These are phyloP conservation scores for Bombus fervidus DNA, from an alignment of 1,140 invertebrate species.

Conservation along the genomic window DNA sequence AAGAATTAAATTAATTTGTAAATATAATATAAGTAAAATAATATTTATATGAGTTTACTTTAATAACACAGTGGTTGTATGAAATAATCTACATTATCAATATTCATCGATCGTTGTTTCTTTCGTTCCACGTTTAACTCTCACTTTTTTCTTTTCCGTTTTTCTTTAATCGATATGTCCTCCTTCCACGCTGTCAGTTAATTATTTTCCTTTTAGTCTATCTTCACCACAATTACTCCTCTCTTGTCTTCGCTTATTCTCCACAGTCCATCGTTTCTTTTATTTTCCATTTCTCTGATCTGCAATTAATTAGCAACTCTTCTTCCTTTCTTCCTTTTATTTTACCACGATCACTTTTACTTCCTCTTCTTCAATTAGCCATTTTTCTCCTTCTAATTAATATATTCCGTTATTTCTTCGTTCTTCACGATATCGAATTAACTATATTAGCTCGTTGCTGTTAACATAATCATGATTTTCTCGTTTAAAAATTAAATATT, in stretches of 20 bases:
- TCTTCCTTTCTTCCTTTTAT: neutral
- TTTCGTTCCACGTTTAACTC: neutral
- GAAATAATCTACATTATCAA: neutral
- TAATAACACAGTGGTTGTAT: neutral
- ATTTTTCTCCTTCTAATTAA: neutral
- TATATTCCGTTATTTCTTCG: too few species aligned
- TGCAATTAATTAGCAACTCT: neutral
- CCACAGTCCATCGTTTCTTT: neutral
- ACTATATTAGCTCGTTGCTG: neutral
- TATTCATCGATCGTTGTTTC: neutral
- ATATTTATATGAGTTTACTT: neutral
- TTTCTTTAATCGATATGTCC: neutral
- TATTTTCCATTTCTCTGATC: neutral
- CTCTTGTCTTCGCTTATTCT: neutral
- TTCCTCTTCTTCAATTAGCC: slow-evolving; percentile 1
- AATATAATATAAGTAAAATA: neutral
- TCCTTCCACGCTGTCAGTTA: neutral
- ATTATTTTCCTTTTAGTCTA: slow-evolving; percentile 13
- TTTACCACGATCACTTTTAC: neutral
- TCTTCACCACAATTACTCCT: neutral
- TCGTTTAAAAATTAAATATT: neutral
- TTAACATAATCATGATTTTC: neutral
- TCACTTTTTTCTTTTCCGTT: neutral
- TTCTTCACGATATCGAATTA: neutral
- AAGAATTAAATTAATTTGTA: neutral